Conservation (phyloP, 2,888 invertebrate genomes). For the Polyommatus icarus region DNA sequence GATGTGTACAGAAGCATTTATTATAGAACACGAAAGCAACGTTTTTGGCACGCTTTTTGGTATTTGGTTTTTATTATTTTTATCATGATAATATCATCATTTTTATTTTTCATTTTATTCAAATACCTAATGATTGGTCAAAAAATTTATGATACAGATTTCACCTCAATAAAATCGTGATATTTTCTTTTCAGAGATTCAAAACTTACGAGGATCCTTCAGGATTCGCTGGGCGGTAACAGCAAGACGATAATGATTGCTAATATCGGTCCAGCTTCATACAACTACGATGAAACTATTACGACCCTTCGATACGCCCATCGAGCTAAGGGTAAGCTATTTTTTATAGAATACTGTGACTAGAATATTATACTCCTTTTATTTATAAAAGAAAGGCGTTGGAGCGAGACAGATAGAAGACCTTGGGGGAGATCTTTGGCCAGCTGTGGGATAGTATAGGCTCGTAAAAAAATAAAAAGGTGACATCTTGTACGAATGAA, state of each 20-base stretch:
- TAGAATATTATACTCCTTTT: too few relatives aligned
- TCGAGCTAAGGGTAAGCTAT: slow-evolving; percentile 87
- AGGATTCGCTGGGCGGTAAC: slow-evolving; percentile 99
- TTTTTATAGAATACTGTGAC: too few relatives aligned
- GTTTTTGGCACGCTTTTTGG: slow-evolving; percentile 20
- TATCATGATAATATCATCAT: not conserved
- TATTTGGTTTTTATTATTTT: not conserved
- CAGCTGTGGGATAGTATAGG: too few relatives aligned
- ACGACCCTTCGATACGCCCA: slow-evolving; percentile 98
- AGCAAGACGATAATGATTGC: slow-evolving; percentile 99
- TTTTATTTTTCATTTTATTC: not conserved
- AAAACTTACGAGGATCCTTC: slow-evolving; percentile 95
- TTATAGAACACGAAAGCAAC: not conserved
- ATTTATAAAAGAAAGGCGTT: too few relatives aligned
- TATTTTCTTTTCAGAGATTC: slow-evolving; percentile 85
- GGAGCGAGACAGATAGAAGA: too few relatives aligned
- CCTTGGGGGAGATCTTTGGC: too few relatives aligned
- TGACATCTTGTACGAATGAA: not conserved
- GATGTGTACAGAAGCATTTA: not conserved
- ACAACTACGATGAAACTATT: slow-evolving; percentile 98
- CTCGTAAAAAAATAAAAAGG: too few relatives aligned
- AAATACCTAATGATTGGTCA: not conserved
- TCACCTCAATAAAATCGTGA: not conserved
- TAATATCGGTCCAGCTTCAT: slow-evolving; percentile 98
- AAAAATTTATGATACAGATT: too few relatives aligned